These are phyloP conservation scores for Sminthurides aquaticus DNA, from an alignment of 2,888 invertebrate species.

Conservation along the genomic window DNA sequence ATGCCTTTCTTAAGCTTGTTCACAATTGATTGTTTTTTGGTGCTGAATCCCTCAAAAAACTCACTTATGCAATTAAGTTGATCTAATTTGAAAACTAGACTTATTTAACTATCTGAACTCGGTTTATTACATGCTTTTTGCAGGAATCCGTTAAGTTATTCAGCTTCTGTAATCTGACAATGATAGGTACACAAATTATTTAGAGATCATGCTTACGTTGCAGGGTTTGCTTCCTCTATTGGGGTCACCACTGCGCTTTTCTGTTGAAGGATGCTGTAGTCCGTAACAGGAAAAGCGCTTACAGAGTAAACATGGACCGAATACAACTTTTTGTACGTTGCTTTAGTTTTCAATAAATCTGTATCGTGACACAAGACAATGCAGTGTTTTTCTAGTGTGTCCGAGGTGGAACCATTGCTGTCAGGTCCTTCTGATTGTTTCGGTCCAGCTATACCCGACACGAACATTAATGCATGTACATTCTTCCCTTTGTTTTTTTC, in stretches of 20 bases:
- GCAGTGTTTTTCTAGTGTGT: conserved; percentile 7
- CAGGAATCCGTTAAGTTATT: too few species aligned
- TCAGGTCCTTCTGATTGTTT: neutral
- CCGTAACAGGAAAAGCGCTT: conserved; percentile 12
- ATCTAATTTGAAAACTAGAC: too few species aligned
- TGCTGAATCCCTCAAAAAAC: too few species aligned
- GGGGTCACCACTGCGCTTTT: neutral
- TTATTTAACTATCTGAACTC: too few species aligned
- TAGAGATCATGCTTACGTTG: too few species aligned
- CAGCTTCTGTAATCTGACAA: too few species aligned
- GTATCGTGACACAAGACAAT: conserved; percentile 47
- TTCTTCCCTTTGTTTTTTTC: conserved; percentile 24
- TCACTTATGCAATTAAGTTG: too few species aligned
- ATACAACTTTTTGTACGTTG: conserved; percentile 46
- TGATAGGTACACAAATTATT: too few species aligned
- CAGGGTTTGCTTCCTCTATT: too few species aligned
- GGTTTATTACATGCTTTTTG: too few species aligned
- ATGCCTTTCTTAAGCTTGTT: too few species aligned
- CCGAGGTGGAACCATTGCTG: neutral
- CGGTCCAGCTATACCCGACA: conserved; percentile 28
- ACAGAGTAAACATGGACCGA: conserved; percentile 50
- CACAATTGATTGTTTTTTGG: too few species aligned
- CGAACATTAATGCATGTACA: conserved; percentile 29
- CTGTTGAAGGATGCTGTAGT: conserved; percentile 3
- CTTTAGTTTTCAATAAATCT: conserved; percentile 45